Base-by-base conservation (phyloP, 2,888 invertebrate genomes). In the Caenorhabditis imperialis region DNA sequence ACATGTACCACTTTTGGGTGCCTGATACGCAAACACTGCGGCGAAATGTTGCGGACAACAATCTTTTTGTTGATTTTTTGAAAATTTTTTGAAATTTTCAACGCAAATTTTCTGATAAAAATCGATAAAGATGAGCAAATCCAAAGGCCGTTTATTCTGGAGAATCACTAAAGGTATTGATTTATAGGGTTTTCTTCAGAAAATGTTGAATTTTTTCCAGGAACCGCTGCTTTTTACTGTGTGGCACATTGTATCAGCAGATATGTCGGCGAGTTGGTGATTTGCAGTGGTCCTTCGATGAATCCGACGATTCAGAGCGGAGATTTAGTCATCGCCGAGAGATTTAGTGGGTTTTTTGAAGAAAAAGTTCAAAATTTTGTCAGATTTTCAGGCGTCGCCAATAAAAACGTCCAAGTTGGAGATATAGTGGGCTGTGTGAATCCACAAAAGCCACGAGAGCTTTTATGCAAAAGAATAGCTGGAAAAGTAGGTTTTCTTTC, bases 261-360 rank as follows among this genome's bases (percentile, higher is more conserved):
- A 16, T 73, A 82, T 61, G 48, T 83, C 25, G 84, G 83, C 3
- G 83, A 84, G 53, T 40, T 84, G 12, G 81, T 84, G 16, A 77
- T 82, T 27, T 84, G 84, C 54, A 79, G 76, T 35, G 84, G 84
- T 8, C 79, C 78, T 5, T 85, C 85, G 14, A 86, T 86, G 86
- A 57, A 82, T 53, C 86, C 86, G 7, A 86, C 85, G 7, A 77
- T 86, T 20, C 76, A 80, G 0, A 82, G 83, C 33, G 86, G 86
- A 18, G 86, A 86, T 65, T 45, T 86, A n/a, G 78, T 86, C 8
- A 30, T 84, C 16, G 85, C 83, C 10, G 84, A 84, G 51, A 54
- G 83, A 47, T 62, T 85, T n/a, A 81, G 82, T 75, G 23, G 45
- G 78, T 54, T 63, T 35, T 25, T 35, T 30, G 12, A 14, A 25